Base-by-base conservation (phyloP, 2,888 invertebrate genomes). In the Adela reaumurella region DNA sequence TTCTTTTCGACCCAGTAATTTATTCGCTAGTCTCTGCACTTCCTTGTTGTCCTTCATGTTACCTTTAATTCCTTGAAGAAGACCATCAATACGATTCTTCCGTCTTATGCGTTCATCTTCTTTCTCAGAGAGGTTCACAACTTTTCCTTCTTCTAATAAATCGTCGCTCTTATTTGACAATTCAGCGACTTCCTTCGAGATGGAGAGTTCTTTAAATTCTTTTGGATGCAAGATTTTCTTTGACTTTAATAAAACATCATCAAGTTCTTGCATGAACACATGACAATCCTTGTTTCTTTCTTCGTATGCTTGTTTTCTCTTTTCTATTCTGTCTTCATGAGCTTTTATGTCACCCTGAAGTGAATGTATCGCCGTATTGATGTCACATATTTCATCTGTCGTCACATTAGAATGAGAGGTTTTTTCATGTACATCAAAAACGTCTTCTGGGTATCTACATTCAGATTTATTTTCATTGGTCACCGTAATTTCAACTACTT, bases 21-120 rank as follows among this genome's bases (percentile, higher is more conserved):
- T 76, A 56, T 78, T 68, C 6, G 77, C 74, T 4, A 74, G 54
- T 49, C 64, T 59, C 35, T 72, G 56, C 3, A 78, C 74, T 48
- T 77, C 76, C 56, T 71, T 65, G 52, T 76, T 78, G 54, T 72
- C 73, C 50, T 71, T 76, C 74, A 76, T 74, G 52, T 71, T 74
- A 48, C 68, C 71, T 58, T 77, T 74, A 28, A 78, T 77, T 48
- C 70, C 66, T 45, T 57, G 57, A n/a, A 78, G 64, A 17, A 78
- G 64, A 49, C 58, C 58, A 49, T 71, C 63, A 24, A 78, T 74
- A 29, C 67, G 64, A 46, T 68, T 62, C 49, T 63, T 70, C 46
- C 71, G 35, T 14, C 5, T 24, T 24, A 24, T 24, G 8, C 24
- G 24, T 55, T 47, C 49, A 45, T 41, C 45, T 43, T 48, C 43